These are phyloP conservation scores for Nudaria mundana DNA, from an alignment of 2,888 invertebrate genomes.

Conservation along the genomic window DNA sequence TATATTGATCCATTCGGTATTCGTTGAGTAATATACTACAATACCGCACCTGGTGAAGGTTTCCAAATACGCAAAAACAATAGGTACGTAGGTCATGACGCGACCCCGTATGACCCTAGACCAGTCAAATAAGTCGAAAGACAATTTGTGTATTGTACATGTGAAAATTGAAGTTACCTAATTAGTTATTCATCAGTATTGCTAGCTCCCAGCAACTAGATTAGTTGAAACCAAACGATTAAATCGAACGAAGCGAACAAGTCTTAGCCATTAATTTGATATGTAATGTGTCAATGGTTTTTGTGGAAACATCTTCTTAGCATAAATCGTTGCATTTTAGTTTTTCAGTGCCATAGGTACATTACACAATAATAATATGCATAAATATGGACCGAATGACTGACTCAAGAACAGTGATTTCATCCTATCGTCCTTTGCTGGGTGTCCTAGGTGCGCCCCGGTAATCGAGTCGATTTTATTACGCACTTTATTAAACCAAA, in stretches of 20 bases:
- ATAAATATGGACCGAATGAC: not conserved
- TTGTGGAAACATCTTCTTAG: no score
- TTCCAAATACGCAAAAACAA: slow-evolving; percentile 93
- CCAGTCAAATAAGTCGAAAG: slow-evolving; percentile 73
- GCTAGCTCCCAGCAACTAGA: slow-evolving; percentile 43
- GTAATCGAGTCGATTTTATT: no score
- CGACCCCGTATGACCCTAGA: slow-evolving; percentile 88
- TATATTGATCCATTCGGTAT: slow-evolving; percentile 96
- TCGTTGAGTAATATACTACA: slow-evolving; percentile 92
- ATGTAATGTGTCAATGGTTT: slow-evolving; percentile 16
- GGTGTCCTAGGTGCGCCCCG: no score
- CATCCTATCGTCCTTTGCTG: no score
- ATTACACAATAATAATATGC: slow-evolving; percentile 7
- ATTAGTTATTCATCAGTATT: slow-evolving; percentile 71
- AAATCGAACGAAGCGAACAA: slow-evolving; percentile 67
- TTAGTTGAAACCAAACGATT: slow-evolving; percentile 57
- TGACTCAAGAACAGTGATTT: no score
- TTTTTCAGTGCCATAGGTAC: slow-evolving; percentile 35
- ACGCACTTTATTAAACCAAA: no score
- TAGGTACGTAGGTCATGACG: slow-evolving; percentile 90
- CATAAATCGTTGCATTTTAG: slow-evolving; percentile 22
- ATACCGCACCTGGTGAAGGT: slow-evolving; percentile 87
- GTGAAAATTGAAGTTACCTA: slow-evolving; percentile 65
- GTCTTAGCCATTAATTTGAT: slow-evolving; percentile 66
- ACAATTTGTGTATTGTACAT: slow-evolving; percentile 27